A percentile compares a stretch with the other conserved stretches of the same genome.
Evolutionary conservation across 2,888 invertebrate genomes (phyloP).

Genomic region (Heteromyza rotundicornis): DNA sequence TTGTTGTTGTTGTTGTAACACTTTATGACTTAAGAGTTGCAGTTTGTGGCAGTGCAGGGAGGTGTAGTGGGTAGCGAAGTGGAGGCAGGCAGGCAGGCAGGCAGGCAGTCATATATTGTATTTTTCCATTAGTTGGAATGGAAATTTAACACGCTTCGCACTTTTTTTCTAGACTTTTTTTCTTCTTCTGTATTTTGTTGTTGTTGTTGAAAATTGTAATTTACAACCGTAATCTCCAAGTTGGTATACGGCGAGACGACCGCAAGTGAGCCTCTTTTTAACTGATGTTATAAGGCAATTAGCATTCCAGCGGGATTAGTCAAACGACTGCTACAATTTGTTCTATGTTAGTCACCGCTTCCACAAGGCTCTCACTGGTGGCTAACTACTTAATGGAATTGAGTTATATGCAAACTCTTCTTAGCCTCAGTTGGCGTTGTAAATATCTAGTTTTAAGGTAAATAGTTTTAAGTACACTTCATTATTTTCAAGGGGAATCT

Average conservation of each 20-base stretch:
- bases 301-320: slow-evolving; percentile 10
- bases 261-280: no score
- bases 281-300: slow-evolving; percentile 13
- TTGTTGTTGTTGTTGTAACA: no score
- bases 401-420: no score
- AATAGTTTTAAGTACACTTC: no score
- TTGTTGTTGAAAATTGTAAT: slow-evolving; percentile 45
- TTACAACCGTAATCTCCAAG: slow-evolving; percentile 46
- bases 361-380: no score
- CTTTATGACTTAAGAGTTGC: slow-evolving; percentile 31
- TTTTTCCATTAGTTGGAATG: slow-evolving; percentile 34
- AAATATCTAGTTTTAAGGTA: no score
- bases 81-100: background rate
- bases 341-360: background rate
- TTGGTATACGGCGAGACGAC: no score
- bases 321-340: background rate
- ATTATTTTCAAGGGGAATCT: no score
- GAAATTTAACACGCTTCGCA: slow-evolving; percentile 32
- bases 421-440: no score
- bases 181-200: background rate
- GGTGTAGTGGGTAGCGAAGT: background rate
- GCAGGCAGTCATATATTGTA: background rate
- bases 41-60: background rate
- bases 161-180: background rate
- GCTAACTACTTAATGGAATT: background rate